Evolutionary conservation across 1,140 invertebrate species (phyloP).

Genomic region (Monomorium pharaonis): DNA sequence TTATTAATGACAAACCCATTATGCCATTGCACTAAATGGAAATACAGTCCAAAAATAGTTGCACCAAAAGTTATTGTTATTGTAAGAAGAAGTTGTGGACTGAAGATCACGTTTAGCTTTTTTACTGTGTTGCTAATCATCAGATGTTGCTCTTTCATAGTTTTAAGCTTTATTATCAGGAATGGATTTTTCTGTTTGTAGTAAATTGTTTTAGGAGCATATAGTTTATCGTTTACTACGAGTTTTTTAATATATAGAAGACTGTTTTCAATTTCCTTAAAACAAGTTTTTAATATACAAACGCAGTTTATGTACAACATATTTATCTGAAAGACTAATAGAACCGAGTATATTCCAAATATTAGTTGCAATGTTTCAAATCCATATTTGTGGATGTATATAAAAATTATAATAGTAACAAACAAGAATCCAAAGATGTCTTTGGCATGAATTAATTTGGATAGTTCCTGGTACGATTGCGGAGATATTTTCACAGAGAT

Average conservation of each 20-base stretch:
- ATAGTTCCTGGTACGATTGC: neutral
- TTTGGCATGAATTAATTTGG: neutral
- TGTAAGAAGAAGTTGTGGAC: neutral
- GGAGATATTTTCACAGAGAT: neutral
- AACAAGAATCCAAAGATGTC: neutral
- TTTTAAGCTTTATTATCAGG: too few relatives aligned
- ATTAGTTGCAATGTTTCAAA: accelerated
- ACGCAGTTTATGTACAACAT: neutral
- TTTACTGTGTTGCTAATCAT: neutral
- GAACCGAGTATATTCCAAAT: accelerated
- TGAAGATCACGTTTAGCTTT: neutral
- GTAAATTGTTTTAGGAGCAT: neutral
- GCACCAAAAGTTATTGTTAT: neutral
- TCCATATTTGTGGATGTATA: neutral
- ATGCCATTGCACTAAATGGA: neutral
- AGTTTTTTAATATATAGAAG: neutral
- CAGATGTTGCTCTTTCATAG: too few relatives aligned
- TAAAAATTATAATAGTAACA: neutral
- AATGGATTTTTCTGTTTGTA: neutral
- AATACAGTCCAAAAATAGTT: neutral
- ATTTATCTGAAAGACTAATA: neutral
- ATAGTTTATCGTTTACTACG: neutral
- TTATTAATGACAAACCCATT: neutral
- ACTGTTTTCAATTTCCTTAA: neutral
- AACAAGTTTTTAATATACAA: neutral